Conservation (phyloP, 2,888 invertebrate genomes). For the Caenorhabditis sulstoni region DNA sequence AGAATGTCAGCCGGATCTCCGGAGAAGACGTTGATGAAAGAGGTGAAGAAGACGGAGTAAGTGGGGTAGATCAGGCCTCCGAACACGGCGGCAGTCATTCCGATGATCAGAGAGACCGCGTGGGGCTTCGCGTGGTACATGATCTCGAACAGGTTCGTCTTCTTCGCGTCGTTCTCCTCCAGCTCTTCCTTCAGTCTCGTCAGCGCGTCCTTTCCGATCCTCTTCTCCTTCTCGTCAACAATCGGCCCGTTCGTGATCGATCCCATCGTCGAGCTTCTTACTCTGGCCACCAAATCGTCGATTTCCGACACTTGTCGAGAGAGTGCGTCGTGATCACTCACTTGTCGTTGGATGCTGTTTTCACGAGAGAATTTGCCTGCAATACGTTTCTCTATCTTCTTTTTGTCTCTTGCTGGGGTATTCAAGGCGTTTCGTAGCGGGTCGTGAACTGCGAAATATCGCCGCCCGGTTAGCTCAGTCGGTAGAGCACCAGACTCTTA, state of each 20-base stretch:
- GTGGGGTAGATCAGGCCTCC: conserved; percentile 82
- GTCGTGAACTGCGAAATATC: neutral
- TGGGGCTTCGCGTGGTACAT: conserved; percentile 78
- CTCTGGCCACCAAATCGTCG: conserved; percentile 39
- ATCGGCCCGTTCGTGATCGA: conserved; percentile 46
- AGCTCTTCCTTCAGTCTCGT: conserved; percentile 65
- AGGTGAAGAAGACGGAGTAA: conserved; percentile 82
- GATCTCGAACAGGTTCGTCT: conserved; percentile 76
- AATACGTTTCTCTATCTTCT: neutral
- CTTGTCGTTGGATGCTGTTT: conserved; percentile 41
- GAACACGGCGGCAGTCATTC: conserved; percentile 80
- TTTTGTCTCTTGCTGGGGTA: conserved; percentile 11
- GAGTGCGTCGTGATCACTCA: conserved; percentile 26
- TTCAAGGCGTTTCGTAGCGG: too few species aligned
- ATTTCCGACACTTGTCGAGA: conserved; percentile 28
- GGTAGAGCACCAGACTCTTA: conserved; percentile 75
- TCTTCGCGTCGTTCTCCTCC: conserved; percentile 63
- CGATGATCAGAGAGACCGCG: conserved; percentile 78
- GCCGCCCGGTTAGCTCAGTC: conserved; percentile 79
- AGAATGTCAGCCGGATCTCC: conserved; percentile 78
- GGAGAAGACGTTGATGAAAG: conserved; percentile 76
- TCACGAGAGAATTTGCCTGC: conserved; percentile 44
- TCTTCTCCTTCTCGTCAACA: conserved; percentile 41
- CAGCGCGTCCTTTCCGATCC: conserved; percentile 65
- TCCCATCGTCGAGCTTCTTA: conserved; percentile 58